Evolutionary conservation across 2,888 invertebrate species (phyloP), one percentile per base, ranked within the genome.

Genomic region (Seira ritae): DNA sequence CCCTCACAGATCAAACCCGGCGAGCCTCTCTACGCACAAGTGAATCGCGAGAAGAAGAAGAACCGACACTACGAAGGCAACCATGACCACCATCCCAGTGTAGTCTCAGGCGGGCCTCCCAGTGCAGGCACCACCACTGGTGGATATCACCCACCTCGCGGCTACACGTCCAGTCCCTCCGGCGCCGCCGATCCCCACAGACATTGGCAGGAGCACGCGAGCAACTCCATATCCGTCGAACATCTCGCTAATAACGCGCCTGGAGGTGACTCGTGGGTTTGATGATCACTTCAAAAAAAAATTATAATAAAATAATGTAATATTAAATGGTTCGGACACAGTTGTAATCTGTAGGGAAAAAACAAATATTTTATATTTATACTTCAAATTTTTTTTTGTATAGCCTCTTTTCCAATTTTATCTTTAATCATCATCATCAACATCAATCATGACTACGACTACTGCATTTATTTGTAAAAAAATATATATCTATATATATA

Each of bases 21-120:
- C 87, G 94, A 94, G 90, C 93, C 94, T 68, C 91, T 94, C 74
- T 94, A 94, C 90, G 94, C 94, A 89, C 93, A 94, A 91, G 93
- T 94, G 87, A 93, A 94, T 90, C 92, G 93, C 90, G 93, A 93
- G 89, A 93, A 93, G 90, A 94, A 94, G 90, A 92, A 93, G 88
- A 93, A 92, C 89, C 91, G 93, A n/a, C 86, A 84, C 50, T 88
- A 86, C 68, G 88, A 87, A 68, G 84, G 85, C 1, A 80, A 80
- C 22, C 79, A 83, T 42, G 55, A 42, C 22, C 79, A 82, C 17
- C 82, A 79, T n/a, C 77, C 70, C 1, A 71, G 71, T 23, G 69
- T 79, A n/a, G 55, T 79, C 4, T 24, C 24, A 17, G 66, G 70
- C 15, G 78, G 78, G 12, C 78, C 78, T 66, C 70, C 70, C 15